A percentile compares a stretch with the other conserved stretches of the same genome.
These are phyloP conservation scores for Biston stratarius DNA, from an alignment of 2,888 invertebrate genomes.

Conservation along the genomic window DNA sequence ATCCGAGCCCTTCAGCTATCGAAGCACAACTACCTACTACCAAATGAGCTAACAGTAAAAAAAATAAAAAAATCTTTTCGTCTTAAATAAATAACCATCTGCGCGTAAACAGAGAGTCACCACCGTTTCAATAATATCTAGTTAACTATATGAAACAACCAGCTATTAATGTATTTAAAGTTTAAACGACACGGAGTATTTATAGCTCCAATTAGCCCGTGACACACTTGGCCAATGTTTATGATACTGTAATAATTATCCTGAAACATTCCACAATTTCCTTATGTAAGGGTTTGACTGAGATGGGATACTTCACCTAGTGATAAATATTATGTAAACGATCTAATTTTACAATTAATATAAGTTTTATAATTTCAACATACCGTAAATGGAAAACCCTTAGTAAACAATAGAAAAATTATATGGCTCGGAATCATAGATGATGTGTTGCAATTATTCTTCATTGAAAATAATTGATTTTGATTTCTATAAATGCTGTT, in stretches of 20 bases:
- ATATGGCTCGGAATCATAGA: slow-evolving; percentile 27
- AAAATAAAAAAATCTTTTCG: slow-evolving; percentile 1
- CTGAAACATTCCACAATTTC: slow-evolving; percentile 28
- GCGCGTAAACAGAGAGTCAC: slow-evolving; percentile 46
- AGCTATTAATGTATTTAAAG: slow-evolving; percentile 50
- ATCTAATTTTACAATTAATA: background rate
- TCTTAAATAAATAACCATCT: slow-evolving; percentile 7
- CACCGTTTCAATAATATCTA: slow-evolving; percentile 51
- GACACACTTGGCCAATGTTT: slow-evolving; percentile 41
- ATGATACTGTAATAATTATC: slow-evolving; percentile 26
- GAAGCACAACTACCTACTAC: too few relatives aligned
- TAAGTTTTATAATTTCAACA: background rate
- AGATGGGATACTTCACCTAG: too few relatives aligned
- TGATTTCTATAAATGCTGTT: slow-evolving; percentile 47
- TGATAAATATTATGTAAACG: background rate
- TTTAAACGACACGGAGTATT: slow-evolving; percentile 47
- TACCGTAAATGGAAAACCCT: background rate
- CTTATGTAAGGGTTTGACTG: background rate
- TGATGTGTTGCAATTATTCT: slow-evolving; percentile 53
- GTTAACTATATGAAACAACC: slow-evolving; percentile 51
- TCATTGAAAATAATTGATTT: slow-evolving; percentile 56
- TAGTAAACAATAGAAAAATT: slow-evolving; percentile 34
- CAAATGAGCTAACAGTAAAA: background rate
- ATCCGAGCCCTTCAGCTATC: too few relatives aligned
- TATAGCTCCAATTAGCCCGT: slow-evolving; percentile 51